Evolutionary conservation across 2,888 invertebrate genomes (phyloP).

Genomic region (Priocnemis perturbator): DNA sequence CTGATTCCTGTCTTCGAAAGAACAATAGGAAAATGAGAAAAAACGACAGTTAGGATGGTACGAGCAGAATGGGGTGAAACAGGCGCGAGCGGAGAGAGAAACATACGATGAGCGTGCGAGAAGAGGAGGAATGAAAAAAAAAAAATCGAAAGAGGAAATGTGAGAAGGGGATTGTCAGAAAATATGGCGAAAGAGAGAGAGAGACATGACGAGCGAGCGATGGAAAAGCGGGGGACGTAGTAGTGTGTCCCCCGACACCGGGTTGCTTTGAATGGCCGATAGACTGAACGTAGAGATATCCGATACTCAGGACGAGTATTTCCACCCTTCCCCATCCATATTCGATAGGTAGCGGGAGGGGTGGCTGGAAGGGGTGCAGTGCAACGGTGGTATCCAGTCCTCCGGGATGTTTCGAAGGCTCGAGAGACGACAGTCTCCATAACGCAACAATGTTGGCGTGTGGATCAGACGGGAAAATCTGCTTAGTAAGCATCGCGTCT

Average conservation of each 20-base stretch:
- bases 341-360: not conserved
- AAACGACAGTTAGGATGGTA: too few species aligned
- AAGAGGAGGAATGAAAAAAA: not conserved
- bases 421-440: conserved; percentile 20
- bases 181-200: not conserved
- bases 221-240: not conserved
- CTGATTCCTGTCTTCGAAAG: too few species aligned
- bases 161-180: not conserved
- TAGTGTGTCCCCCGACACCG: not conserved
- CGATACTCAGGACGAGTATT: conserved; percentile 29
- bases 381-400: conserved; percentile 4
- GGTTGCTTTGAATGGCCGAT: conserved; percentile 9
- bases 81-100: not conserved
- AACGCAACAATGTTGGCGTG: conserved; percentile 44
- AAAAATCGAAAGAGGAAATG: not conserved
- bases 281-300: conserved; percentile 25
- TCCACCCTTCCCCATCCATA: conserved; percentile 17
- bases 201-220: not conserved
- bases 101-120: not conserved
- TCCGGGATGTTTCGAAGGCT: conserved; percentile 10
- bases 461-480: conserved; percentile 57
- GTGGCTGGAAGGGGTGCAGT: not conserved
- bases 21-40: too few species aligned
- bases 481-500: conserved; percentile 50
- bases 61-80: conserved; percentile 4